phyloP scores from a whole-genome alignment of 2,113 vertebrate species.

The Cervus canadensis region DNA sequence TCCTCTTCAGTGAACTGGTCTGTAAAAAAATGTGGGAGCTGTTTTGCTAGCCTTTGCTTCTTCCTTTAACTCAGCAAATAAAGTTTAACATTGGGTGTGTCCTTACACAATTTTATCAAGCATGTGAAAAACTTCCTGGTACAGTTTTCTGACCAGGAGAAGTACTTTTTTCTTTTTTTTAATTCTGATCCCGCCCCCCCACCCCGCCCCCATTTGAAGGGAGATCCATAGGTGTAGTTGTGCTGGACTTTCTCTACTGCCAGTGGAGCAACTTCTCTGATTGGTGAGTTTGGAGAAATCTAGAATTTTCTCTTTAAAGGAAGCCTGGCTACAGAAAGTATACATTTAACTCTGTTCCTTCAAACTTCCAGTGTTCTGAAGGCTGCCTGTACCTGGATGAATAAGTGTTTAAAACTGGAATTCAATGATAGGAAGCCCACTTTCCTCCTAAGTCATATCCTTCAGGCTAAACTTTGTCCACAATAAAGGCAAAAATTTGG shows the following conservation, averaged over 20 bases:
- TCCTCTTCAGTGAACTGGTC: not conserved
- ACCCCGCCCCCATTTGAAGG: not conserved
- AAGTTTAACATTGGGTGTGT: not conserved
- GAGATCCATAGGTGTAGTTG: not conserved
- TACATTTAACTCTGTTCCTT: not conserved
- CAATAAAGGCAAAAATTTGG: not conserved
- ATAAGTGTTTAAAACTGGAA: not conserved
- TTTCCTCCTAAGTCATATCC: not conserved
- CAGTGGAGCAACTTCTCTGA: not conserved
- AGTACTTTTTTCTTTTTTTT: not conserved
- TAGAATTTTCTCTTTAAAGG: not conserved
- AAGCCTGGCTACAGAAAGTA: not conserved
- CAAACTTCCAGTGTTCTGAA: not conserved
- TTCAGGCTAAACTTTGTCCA: not conserved
- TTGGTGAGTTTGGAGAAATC: not conserved
- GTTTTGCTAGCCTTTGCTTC: not conserved
- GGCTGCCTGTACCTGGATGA: not conserved
- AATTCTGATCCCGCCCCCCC: not conserved
- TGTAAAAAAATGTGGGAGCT: not conserved
- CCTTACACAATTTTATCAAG: not conserved
- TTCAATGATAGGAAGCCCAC: not conserved
- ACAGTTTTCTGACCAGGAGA: not conserved
- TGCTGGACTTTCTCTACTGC: not conserved
- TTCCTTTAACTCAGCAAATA: not conserved
- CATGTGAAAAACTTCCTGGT: not conserved